These are phyloP conservation scores for Eurytoma adleriae DNA, from an alignment of 2,888 invertebrate genomes.

Conservation along the genomic window DNA sequence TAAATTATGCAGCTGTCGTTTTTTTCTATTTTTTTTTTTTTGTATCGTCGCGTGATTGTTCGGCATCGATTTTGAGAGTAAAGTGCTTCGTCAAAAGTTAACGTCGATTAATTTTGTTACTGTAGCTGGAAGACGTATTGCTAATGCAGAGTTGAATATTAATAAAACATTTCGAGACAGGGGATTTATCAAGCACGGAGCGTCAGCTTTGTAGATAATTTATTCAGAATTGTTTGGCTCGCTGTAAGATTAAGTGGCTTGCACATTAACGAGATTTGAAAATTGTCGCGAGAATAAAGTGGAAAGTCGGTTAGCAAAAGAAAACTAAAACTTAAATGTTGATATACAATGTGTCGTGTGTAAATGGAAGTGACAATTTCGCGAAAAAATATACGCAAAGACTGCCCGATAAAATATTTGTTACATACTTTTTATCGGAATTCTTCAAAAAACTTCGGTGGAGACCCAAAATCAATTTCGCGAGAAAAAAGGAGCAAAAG, in stretches of 20 bases:
- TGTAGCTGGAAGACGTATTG: no score
- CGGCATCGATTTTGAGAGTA: no score
- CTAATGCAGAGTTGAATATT: no score
- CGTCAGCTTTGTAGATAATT: no score
- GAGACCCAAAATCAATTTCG: no score
- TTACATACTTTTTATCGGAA: not conserved
- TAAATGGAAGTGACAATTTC: not conserved
- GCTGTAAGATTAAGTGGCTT: no score
- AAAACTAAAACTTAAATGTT: not conserved
- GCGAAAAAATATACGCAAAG: not conserved
- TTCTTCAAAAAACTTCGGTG: slow-evolving; percentile 11
- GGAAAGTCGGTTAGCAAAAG: not conserved
- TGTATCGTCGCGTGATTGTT: no score
- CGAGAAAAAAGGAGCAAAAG: not conserved
- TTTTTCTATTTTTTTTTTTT: slow-evolving; percentile 13
- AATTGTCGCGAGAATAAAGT: not conserved
- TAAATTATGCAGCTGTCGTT: slow-evolving; percentile 41
- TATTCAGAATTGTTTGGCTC: no score
- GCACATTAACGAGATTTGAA: not conserved
- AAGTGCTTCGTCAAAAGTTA: no score
- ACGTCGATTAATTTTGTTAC: no score
- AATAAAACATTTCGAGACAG: no score
- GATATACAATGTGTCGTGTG: not conserved
- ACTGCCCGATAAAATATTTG: not conserved
- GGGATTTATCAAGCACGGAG: no score